Evolutionary conservation across 2,113 vertebrate species (phyloP).

Genomic region (Thalassoma bifasciatum): DNA sequence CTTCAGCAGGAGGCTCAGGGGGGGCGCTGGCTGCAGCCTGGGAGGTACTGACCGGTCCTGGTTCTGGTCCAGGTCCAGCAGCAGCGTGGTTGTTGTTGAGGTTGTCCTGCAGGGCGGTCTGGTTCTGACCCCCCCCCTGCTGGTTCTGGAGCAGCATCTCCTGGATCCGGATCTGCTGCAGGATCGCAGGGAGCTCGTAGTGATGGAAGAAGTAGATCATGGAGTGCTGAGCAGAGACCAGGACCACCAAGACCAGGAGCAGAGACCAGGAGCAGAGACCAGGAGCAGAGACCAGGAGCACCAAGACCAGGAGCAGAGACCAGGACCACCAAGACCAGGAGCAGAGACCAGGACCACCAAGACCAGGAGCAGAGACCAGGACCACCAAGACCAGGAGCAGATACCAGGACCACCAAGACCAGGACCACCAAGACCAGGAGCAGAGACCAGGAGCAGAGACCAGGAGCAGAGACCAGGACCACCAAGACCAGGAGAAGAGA

Average conservation of each 20-base stretch:
- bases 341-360: too few species aligned
- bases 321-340: too few species aligned
- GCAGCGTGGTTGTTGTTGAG: constrained; percentile 92
- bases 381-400: too few species aligned
- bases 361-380: too few species aligned
- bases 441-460: too few species aligned
- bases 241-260: neutral
- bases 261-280: too few species aligned
- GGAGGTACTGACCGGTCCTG: neutral
- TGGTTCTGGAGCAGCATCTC: constrained; percentile 97
- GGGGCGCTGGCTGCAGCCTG: constrained; percentile 4
- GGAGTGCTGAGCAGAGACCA: constrained; percentile 87
- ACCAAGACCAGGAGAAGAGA: too few species aligned
- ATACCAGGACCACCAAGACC: too few species aligned
- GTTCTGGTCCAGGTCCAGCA: neutral
- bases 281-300: too few species aligned
- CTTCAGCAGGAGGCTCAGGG: constrained; percentile 32
- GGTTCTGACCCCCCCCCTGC: constrained; percentile 89
- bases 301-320: too few species aligned
- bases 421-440: too few species aligned
- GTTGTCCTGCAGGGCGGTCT: constrained; percentile 92
- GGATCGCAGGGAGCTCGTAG: constrained; percentile 96
- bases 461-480: too few species aligned
- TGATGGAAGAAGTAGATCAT: constrained; percentile 99
- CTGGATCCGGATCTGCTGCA: constrained; percentile 97